Conservation (phyloP, 2,113 vertebrate species). For the Menidia beryllina region DNA sequence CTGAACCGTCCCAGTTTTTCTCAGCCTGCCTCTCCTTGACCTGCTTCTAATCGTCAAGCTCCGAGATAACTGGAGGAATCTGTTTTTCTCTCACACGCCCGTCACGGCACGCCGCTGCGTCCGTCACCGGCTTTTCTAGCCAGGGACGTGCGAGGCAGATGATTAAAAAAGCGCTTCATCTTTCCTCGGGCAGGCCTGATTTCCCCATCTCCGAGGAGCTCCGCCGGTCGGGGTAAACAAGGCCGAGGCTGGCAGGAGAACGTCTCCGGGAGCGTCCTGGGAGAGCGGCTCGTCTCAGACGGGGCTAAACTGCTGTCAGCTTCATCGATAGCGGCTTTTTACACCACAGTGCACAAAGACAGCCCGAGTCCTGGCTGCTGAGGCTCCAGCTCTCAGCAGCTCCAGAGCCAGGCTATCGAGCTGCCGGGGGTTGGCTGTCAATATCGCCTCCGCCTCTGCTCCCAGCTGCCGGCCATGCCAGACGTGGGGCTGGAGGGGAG, state of each 20-base stretch:
- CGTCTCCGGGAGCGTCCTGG: conserved; percentile 48
- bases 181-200: conserved; percentile 22
- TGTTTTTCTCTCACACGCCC: background rate
- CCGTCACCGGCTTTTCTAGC: background rate
- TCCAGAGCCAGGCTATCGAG: conserved; percentile 62
- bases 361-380: conserved; percentile 55
- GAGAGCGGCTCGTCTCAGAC: conserved; percentile 62
- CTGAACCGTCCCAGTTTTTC: conserved; percentile 16
- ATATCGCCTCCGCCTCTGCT: conserved; percentile 53
- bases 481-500: conserved; percentile 8
- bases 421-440: conserved; percentile 41
- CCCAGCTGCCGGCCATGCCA: conserved; percentile 48
- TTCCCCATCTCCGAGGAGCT: conserved; percentile 21
- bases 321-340: conserved; percentile 71
- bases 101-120: background rate
- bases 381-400: conserved; percentile 50
- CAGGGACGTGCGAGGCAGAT: conserved; percentile 4
- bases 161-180: conserved; percentile 17
- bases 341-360: conserved; percentile 72
- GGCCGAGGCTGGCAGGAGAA: conserved; percentile 44
- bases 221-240: conserved; percentile 51
- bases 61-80: conserved; percentile 8
- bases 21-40: conserved; percentile 20
- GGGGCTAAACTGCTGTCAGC: conserved; percentile 78
- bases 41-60: conserved; percentile 28